A percentile compares a stretch with the other conserved stretches of the same genome.
These are phyloP conservation scores for Chrysemys picta DNA, from an alignment of 2,113 vertebrate genomes.

Conservation along the genomic window DNA sequence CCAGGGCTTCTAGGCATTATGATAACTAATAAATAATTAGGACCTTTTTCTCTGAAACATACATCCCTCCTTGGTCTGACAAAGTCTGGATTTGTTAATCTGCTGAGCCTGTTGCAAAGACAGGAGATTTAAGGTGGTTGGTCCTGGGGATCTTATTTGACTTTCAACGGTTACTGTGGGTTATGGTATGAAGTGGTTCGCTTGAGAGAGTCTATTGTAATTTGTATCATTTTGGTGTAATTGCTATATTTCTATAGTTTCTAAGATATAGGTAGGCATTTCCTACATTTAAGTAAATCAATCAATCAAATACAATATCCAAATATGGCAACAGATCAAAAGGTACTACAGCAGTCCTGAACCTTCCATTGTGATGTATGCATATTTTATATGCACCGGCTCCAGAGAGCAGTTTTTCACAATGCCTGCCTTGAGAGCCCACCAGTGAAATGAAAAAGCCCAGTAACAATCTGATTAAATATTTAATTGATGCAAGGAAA, in stretches of 20 bases:
- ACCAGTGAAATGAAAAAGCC: not conserved
- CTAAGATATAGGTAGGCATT: not conserved
- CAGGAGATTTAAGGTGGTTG: not conserved
- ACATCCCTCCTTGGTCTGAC: not conserved
- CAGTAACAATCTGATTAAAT: not conserved
- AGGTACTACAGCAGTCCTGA: not conserved
- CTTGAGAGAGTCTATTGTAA: not conserved
- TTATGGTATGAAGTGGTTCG: not conserved
- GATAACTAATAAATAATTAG: not conserved
- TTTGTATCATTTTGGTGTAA: not conserved
- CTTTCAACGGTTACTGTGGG: not conserved
- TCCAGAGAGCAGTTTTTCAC: not conserved
- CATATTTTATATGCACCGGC: fast-evolving
- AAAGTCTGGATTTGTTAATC: not conserved
- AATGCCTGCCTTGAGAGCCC: not conserved
- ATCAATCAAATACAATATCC: not conserved
- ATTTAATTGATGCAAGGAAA: not conserved
- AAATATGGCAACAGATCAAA: not conserved
- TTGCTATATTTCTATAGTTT: not conserved
- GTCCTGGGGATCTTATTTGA: fast-evolving
- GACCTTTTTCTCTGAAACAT: not conserved
- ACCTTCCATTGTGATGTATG: not conserved
- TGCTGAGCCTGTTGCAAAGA: not conserved
- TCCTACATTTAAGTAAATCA: not conserved
- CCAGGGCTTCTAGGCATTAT: fast-evolving